These are phyloP conservation scores for Tubulanus polymorphus DNA, from an alignment of 2,888 invertebrate genomes.

Conservation along the genomic window DNA sequence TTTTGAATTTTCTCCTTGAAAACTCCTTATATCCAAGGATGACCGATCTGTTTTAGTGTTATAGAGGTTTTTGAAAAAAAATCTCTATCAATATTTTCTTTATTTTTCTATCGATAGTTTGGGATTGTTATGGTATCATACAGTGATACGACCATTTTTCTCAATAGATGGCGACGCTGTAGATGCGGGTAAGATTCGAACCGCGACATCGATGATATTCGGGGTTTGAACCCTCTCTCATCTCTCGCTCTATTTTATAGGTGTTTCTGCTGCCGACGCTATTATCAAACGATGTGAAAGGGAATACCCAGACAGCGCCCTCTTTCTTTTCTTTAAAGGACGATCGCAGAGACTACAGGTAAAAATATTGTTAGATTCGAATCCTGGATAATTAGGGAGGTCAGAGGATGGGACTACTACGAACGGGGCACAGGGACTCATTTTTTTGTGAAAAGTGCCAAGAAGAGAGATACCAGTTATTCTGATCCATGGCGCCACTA, in stretches of 20 bases:
- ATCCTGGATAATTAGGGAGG: too few relatives aligned
- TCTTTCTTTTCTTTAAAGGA: conserved; percentile 67
- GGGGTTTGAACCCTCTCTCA: conserved; percentile 3
- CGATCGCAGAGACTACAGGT: conserved; percentile 64
- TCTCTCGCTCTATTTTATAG: conserved; percentile 20
- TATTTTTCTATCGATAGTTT: conserved; percentile 35
- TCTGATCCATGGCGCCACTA: too few relatives aligned
- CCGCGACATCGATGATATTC: background rate
- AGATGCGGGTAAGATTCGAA: conserved; percentile 53
- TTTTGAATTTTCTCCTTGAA: too few relatives aligned
- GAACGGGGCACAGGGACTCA: too few relatives aligned
- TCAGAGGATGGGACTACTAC: too few relatives aligned
- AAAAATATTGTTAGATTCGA: conserved; percentile 24
- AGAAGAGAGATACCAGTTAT: too few relatives aligned
- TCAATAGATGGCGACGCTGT: conserved; percentile 63
- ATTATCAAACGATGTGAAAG: conserved; percentile 45
- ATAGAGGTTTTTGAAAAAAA: too few relatives aligned
- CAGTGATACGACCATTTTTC: conserved; percentile 66
- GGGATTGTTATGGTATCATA: conserved; percentile 66
- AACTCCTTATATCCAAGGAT: too few relatives aligned
- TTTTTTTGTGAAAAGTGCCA: too few relatives aligned
- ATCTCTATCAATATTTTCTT: too few relatives aligned
- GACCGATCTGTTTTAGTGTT: too few relatives aligned
- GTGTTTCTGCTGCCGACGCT: conserved; percentile 59
- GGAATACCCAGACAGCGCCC: conserved; percentile 61